Conservation (phyloP, 30 jellyfish, hydroid and myxozoan species). For the Clytia hemisphaerica region DNA sequence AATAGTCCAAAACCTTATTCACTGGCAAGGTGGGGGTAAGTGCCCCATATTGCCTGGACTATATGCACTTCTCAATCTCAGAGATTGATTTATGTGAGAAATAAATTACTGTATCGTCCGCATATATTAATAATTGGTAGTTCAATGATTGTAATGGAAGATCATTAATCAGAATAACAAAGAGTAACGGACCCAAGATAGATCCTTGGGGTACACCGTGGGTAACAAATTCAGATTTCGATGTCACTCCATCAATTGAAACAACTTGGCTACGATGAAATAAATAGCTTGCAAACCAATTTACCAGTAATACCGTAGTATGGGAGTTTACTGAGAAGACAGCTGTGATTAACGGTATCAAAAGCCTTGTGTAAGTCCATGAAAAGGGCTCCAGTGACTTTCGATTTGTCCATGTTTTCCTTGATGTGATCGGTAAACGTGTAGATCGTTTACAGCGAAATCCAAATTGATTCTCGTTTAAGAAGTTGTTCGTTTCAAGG, state of each 20-base stretch:
- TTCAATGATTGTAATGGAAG: conserved; percentile 12
- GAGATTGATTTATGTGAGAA: conserved; percentile 18
- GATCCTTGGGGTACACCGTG: conserved; percentile 71
- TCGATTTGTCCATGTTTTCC: conserved; percentile 52
- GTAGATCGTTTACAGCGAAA: conserved; percentile 45
- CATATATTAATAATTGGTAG: conserved; percentile 35
- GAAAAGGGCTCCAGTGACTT: conserved; percentile 45
- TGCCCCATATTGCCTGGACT: too few species aligned
- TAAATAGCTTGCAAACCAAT: conserved; percentile 49
- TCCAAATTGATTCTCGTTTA: conserved; percentile 29
- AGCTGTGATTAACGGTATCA: conserved; percentile 31
- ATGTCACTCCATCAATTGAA: conserved; percentile 45
- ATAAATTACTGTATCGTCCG: conserved; percentile 54
- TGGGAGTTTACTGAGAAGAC: conserved; percentile 28
- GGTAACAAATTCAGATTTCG: conserved; percentile 9
- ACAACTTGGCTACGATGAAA: conserved; percentile 39
- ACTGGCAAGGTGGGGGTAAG: too few species aligned
- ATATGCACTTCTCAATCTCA: conserved; percentile 29
- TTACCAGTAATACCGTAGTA: conserved; percentile 35
- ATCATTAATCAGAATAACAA: conserved; percentile 44
- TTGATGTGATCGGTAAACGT: conserved; percentile 42
- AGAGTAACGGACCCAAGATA: conserved; percentile 59
- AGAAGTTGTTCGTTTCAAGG: conserved; percentile 41
- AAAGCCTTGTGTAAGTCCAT: conserved; percentile 37
- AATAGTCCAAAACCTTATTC: too few species aligned